Percentiles rank a stretch among this genome's conserved stretches.
phyloP scores from a whole-genome alignment of 2,797 vertebrate genomes.

The Streptopelia turtur region DNA sequence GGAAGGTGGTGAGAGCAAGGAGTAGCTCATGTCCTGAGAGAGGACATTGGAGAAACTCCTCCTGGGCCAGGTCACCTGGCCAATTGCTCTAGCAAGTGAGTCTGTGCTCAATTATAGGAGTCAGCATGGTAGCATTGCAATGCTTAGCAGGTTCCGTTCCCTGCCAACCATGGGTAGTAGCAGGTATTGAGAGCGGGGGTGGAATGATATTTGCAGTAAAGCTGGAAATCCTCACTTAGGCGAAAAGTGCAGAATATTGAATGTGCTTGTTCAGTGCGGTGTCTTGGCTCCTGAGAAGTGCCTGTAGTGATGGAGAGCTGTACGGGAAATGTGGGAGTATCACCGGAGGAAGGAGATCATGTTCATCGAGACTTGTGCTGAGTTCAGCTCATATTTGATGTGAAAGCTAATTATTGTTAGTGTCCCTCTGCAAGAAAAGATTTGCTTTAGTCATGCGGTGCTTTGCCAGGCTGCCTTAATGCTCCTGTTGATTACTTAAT shows the following conservation, averaged over 20 bases:
- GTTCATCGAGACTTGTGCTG: neutral
- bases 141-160: neutral
- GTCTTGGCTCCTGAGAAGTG: neutral
- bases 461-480: neutral
- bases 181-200: neutral
- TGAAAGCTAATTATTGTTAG: neutral
- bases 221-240: neutral
- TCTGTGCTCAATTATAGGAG: neutral
- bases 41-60: neutral
- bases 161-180: neutral
- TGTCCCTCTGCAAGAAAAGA: neutral
- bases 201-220: neutral
- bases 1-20: neutral
- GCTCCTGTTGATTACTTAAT: neutral
- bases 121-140: neutral
- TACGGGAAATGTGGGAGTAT: neutral
- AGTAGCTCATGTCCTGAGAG: neutral
- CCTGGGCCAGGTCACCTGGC: neutral
- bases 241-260: neutral
- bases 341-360: accelerated
- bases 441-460: neutral
- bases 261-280: neutral
- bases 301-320: neutral
- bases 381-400: neutral
- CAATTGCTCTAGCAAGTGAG: neutral